A percentile compares a stretch with the other conserved stretches of the same genome.
Evolutionary conservation across 2,888 invertebrate genomes (phyloP).

Genomic region (Polydrusus tereticollis): DNA sequence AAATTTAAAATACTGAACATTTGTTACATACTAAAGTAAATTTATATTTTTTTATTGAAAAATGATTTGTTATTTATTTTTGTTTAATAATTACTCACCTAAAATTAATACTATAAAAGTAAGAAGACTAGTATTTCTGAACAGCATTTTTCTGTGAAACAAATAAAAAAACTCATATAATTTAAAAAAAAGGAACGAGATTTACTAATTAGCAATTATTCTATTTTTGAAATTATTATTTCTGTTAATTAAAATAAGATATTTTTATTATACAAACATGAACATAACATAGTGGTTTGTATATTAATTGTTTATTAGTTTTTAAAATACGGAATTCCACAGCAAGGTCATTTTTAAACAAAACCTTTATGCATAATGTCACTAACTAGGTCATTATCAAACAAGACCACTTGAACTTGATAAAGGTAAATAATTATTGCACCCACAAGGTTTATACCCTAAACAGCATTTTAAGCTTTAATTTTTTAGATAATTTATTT

Average conservation of each 20-base stretch:
- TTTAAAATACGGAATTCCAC: neutral
- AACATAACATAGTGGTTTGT: too few species aligned
- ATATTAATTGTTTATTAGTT: neutral
- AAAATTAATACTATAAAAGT: constrained; percentile 34
- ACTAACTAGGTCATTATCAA: neutral
- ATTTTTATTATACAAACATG: too few species aligned
- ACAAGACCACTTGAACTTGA: neutral
- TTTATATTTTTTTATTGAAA: too few species aligned
- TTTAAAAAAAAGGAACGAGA: too few species aligned
- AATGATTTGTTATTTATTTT: neutral
- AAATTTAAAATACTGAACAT: neutral
- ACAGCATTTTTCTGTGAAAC: constrained; percentile 30
- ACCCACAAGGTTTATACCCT: too few species aligned
- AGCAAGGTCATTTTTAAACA: neutral
- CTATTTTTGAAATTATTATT: too few species aligned
- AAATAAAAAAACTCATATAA: neutral
- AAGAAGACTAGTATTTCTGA: constrained; percentile 10
- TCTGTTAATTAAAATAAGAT: too few species aligned
- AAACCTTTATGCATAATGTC: too few species aligned
- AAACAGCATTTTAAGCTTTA: too few species aligned
- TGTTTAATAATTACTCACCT: constrained; percentile 28
- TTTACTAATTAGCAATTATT: too few species aligned
- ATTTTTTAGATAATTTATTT: too few species aligned
- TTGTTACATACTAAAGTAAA: too few species aligned
- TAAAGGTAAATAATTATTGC: neutral